These are phyloP conservation scores for Eristalinus sepulchralis DNA, from an alignment of 2,888 invertebrate species.

Conservation along the genomic window DNA sequence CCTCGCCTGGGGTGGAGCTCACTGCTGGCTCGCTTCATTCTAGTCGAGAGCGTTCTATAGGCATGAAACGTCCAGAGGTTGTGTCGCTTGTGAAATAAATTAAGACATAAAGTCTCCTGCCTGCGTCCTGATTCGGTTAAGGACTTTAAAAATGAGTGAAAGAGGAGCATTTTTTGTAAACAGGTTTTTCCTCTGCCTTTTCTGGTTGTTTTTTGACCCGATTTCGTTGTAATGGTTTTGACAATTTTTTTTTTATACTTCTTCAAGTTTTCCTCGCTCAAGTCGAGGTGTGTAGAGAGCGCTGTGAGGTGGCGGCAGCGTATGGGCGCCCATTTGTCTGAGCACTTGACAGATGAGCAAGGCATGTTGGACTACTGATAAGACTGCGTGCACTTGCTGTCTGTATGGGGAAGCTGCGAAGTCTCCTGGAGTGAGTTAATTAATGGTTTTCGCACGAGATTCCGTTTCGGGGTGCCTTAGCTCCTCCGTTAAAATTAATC, in stretches of 20 bases:
- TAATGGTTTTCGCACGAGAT: background rate
- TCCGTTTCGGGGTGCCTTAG: background rate
- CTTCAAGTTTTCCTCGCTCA: background rate
- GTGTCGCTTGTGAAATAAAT: conserved; percentile 14
- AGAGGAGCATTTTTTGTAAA: background rate
- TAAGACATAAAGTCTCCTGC: conserved; percentile 15
- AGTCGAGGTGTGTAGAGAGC: background rate
- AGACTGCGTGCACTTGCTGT: background rate
- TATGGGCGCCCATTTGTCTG: background rate
- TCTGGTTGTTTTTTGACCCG: background rate
- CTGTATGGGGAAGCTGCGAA: background rate
- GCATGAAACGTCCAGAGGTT: background rate
- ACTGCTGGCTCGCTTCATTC: background rate
- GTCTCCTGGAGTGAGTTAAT: background rate
- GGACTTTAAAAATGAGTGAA: conserved; percentile 8
- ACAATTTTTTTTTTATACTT: background rate
- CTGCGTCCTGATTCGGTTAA: conserved; percentile 32
- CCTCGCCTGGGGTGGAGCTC: background rate
- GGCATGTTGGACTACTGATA: background rate
- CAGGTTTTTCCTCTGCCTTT: background rate
- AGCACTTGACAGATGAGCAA: background rate
- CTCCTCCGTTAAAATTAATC: too few relatives aligned
- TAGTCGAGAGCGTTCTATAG: background rate
- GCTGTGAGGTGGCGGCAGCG: background rate
- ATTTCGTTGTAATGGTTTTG: background rate